A percentile compares a stretch with the other conserved stretches of the same genome.
Evolutionary conservation across 1,140 invertebrate genomes (phyloP).

Genomic region (Magallana angulata): DNA sequence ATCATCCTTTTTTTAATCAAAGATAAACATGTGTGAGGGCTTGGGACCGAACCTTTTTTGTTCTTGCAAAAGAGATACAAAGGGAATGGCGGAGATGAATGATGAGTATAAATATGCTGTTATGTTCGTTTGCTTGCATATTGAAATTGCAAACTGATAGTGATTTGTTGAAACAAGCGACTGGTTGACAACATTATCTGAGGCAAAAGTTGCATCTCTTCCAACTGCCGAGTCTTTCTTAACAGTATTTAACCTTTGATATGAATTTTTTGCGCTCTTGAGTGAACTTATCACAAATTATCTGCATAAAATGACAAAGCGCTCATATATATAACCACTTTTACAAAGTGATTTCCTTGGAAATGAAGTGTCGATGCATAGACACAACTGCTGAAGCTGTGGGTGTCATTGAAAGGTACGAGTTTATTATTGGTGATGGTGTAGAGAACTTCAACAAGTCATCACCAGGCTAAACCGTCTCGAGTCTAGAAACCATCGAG

Average conservation of each 20-base stretch:
- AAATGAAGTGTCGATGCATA: too few species aligned
- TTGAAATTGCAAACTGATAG: slow-evolving; percentile 46
- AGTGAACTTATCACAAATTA: too few species aligned
- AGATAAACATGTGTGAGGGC: slow-evolving; percentile 54
- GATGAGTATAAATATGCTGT: slow-evolving; percentile 43
- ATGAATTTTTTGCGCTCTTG: too few species aligned
- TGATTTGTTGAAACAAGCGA: neutral
- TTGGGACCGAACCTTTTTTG: slow-evolving; percentile 60
- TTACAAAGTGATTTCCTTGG: too few species aligned
- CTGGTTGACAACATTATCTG: slow-evolving; percentile 25
- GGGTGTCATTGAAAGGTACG: too few species aligned
- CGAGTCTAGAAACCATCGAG: too few species aligned
- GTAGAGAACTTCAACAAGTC: too few species aligned
- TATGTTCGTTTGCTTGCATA: slow-evolving; percentile 49
- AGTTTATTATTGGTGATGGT: too few species aligned
- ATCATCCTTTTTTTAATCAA: slow-evolving; percentile 51
- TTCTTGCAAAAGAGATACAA: slow-evolving; percentile 62
- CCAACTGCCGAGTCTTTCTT: slow-evolving; percentile 61
- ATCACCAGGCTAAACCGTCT: too few species aligned
- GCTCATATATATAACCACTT: too few species aligned
- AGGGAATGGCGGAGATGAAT: slow-evolving; percentile 60
- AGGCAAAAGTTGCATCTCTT: slow-evolving; percentile 47
- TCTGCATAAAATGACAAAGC: too few species aligned
- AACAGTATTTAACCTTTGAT: slow-evolving; percentile 49
- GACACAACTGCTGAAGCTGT: too few species aligned